phyloP scores from a whole-genome alignment of 2,113 vertebrate genomes.

The Epinephelus moara region DNA sequence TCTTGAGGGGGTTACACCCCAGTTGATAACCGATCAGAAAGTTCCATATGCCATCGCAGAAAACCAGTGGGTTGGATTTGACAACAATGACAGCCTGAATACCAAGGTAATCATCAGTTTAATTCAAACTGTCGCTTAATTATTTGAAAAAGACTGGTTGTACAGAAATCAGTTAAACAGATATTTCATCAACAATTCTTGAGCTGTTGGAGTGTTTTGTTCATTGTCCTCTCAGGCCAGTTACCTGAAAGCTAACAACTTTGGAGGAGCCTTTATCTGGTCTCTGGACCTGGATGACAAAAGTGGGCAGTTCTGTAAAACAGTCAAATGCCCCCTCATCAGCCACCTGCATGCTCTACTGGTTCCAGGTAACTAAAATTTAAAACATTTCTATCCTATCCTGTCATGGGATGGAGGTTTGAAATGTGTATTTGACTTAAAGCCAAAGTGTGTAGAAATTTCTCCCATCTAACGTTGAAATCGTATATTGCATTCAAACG shows the following conservation, averaged over 20 bases:
- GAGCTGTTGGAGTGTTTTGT: neutral
- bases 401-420: neutral
- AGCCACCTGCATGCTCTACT: constrained; percentile 21
- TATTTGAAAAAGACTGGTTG: no score
- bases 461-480: no score
- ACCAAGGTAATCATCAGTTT: constrained; percentile 76
- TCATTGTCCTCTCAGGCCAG: constrained; percentile 61
- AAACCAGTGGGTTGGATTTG: constrained; percentile 85
- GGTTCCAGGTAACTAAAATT: neutral
- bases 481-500: no score
- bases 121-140: neutral
- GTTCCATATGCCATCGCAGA: constrained; percentile 83
- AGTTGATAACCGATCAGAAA: constrained; percentile 76
- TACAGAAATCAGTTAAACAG: neutral
- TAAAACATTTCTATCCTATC: neutral
- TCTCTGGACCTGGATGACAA: constrained; percentile 86
- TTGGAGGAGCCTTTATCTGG: constrained; percentile 85
- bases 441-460: no score
- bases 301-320: constrained; percentile 79
- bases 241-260: constrained; percentile 78
- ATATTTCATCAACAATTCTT: neutral
- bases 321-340: constrained; percentile 79
- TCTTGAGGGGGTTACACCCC: constrained; percentile 51
- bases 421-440: neutral
- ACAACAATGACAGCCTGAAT: constrained; percentile 73